These are phyloP conservation scores for Microcebus ravelobensis DNA, from an alignment of 2,113 vertebrate species.

Conservation along the genomic window DNA sequence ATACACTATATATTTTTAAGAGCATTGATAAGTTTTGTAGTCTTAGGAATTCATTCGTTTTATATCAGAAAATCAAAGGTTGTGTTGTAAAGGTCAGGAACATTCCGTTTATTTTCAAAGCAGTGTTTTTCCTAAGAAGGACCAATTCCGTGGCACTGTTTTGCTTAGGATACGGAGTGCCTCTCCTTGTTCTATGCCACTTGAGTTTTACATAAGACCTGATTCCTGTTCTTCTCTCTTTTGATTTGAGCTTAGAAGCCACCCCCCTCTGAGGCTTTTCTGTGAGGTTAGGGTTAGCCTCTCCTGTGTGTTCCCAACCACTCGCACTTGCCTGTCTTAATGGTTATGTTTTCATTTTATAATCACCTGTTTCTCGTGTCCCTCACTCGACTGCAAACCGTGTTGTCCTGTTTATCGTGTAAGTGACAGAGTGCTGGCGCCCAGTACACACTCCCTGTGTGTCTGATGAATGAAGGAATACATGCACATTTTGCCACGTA, in stretches of 20 bases:
- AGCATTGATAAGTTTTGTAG: background rate
- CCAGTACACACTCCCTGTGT: background rate
- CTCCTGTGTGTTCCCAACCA: background rate
- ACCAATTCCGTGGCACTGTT: background rate
- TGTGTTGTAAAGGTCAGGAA: background rate
- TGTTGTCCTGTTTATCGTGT: background rate
- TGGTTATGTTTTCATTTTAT: background rate
- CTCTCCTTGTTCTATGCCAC: background rate
- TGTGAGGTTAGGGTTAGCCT: background rate
- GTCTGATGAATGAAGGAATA: background rate
- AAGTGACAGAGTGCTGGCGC: background rate
- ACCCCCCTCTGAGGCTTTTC: background rate
- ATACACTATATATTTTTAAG: background rate
- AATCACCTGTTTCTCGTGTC: background rate
- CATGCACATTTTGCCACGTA: background rate
- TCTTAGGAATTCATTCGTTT: slow-evolving; percentile 21
- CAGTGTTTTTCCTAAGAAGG: background rate
- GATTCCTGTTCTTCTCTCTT: background rate
- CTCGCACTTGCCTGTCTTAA: background rate
- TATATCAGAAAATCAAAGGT: background rate
- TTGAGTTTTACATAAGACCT: background rate
- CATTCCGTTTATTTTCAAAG: slow-evolving; percentile 51
- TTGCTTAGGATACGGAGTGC: background rate
- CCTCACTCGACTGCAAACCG: background rate
- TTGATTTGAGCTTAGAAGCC: background rate